Conservation (phyloP, 2,797 vertebrate species). For the Hydrocynus forskahlii region DNA sequence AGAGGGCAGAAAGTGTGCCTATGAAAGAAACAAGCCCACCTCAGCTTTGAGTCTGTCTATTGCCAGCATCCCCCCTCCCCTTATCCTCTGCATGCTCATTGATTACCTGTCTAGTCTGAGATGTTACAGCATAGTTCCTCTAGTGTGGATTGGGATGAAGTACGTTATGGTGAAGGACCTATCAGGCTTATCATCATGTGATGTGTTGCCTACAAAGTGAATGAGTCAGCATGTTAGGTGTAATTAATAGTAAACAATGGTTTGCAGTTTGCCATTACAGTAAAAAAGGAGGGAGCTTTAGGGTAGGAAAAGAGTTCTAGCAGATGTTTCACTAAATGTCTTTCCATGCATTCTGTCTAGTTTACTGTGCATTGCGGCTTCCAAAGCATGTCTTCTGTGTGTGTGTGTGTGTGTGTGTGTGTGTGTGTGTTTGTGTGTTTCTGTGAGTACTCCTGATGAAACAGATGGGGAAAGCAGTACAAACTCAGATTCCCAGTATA, state of each 20-base stretch:
- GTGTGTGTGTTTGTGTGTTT: slow-evolving; percentile 29
- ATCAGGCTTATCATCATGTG: slow-evolving; percentile 12
- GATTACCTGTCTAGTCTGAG: slow-evolving; percentile 68
- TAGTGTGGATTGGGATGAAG: slow-evolving; percentile 42
- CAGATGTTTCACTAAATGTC: slow-evolving; percentile 47
- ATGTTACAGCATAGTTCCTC: slow-evolving; percentile 56
- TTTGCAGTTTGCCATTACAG: neutral
- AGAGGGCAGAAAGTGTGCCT: slow-evolving; percentile 37
- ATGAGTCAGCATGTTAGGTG: slow-evolving; percentile 21
- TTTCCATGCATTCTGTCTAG: slow-evolving; percentile 29
- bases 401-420: neutral
- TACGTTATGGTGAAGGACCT: slow-evolving; percentile 9
- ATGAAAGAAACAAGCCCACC: slow-evolving; percentile 33
- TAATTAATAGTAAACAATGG: neutral
- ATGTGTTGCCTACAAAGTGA: neutral
- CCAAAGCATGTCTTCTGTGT: slow-evolving; percentile 58
- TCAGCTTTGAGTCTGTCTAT: slow-evolving; percentile 37
- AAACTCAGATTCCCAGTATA: slow-evolving; percentile 76
- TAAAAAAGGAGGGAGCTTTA: neutral
- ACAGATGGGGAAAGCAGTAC: slow-evolving; percentile 75
- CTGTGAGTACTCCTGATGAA: slow-evolving; percentile 44
- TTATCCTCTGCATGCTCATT: slow-evolving; percentile 55
- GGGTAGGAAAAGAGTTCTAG: slow-evolving; percentile 25
- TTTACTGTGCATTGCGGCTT: slow-evolving; percentile 50
- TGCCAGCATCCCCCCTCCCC: slow-evolving; percentile 40